These are phyloP conservation scores for Acanthaster planci DNA, from an alignment of 35 echinoderm and acorn worm genomes.

Conservation along the genomic window DNA sequence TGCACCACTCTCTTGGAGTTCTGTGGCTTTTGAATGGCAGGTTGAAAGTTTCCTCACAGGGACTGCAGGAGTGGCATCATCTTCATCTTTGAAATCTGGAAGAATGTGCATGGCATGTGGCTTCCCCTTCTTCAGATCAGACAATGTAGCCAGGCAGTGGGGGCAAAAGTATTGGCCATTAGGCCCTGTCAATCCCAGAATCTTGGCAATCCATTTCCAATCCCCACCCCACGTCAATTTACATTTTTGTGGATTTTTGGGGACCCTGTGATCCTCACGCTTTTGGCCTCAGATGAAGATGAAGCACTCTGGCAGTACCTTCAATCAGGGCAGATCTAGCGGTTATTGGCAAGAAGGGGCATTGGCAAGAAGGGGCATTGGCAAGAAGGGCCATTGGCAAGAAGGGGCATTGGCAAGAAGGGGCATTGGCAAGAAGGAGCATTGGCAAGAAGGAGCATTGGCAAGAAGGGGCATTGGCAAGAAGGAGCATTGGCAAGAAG, in stretches of 20 bases:
- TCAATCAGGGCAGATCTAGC: not conserved
- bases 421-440: too few relatives aligned
- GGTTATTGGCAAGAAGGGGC: too few relatives aligned
- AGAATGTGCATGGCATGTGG: not conserved
- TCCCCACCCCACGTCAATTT: not conserved
- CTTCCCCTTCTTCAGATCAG: not conserved
- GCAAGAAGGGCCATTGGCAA: too few relatives aligned
- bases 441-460: too few relatives aligned
- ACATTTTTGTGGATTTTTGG: not conserved
- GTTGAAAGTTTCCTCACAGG: not conserved
- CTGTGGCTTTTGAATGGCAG: not conserved
- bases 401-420: too few relatives aligned
- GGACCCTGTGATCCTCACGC: not conserved
- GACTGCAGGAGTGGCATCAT: not conserved
- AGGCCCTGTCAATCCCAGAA: not conserved
- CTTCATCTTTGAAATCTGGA: not conserved
- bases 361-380: too few relatives aligned
- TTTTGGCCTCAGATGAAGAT: not conserved
- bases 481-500: too few relatives aligned
- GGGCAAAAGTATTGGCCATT: not conserved
- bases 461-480: too few relatives aligned
- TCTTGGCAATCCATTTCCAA: constrained; percentile 6
- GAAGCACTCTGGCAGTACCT: not conserved
- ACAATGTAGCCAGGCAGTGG: not conserved
- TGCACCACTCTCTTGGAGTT: not conserved